Conservation (phyloP, 2,113 vertebrate species). For the Mormyrus iriodes region DNA sequence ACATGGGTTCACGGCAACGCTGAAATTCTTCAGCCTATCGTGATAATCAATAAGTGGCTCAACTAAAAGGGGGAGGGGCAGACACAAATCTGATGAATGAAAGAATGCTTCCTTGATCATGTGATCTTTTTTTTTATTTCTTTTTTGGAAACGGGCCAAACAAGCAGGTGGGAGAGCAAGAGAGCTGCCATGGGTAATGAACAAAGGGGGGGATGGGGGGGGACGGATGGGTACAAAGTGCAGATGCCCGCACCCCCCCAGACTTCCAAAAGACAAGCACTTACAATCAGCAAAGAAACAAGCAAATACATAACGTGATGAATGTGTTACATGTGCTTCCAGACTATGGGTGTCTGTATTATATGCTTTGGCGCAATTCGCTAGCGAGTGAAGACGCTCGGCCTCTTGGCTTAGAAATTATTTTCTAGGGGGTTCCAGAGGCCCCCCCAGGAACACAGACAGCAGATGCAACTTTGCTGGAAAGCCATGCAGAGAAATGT, state of each 20-base stretch:
- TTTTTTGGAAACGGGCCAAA: background rate
- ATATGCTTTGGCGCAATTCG: conserved; percentile 26
- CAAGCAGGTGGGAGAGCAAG: conserved; percentile 1
- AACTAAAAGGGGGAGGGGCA: background rate
- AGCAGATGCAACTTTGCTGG: conserved; percentile 77
- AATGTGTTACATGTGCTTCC: conserved; percentile 13
- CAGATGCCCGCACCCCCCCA: background rate
- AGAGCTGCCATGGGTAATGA: background rate
- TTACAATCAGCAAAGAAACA: conserved; percentile 19
- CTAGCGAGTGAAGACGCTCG: conserved; percentile 15
- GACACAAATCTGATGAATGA: conserved; percentile 11
- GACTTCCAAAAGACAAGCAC: conserved; percentile 19
- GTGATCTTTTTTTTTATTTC: conserved; percentile 11
- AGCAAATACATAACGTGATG: conserved; percentile 22
- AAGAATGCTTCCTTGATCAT: background rate
- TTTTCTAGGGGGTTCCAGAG: conserved; percentile 9
- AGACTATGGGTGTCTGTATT: conserved; percentile 19
- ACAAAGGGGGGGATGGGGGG: background rate
- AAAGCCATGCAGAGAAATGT: conserved; percentile 91
- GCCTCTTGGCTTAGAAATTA: background rate
- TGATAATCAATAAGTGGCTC: background rate
- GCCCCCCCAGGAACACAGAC: conserved; percentile 58
- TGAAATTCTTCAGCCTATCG: background rate
- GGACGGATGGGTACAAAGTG: background rate
- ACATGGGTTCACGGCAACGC: conserved; percentile 14